Evolutionary conservation across 2,797 vertebrate genomes (phyloP), one percentile per base, ranked within the genome.

Genomic region (Tapera naevia): DNA sequence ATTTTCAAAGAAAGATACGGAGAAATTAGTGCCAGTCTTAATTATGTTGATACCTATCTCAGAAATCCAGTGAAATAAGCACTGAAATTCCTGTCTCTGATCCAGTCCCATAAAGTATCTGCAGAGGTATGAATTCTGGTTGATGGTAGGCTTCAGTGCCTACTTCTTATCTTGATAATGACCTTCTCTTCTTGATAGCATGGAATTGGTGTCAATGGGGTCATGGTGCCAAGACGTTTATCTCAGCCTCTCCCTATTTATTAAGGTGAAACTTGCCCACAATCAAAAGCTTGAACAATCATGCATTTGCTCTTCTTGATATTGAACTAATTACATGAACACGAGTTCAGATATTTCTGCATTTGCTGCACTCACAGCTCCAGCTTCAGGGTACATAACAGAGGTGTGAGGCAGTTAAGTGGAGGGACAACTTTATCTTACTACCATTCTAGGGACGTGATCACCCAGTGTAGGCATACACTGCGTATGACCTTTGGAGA

Each of bases 401-500:
- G 15, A 64, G 8, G 25, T 23, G 53, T 17, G 37, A 93, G 21
- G 51, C 30, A 22, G 56, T 39, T 53, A 69, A n/a, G 14, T 41
- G 0, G 2, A 32, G 57, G 9, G 8, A 16, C 45, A 56, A 6
- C 24, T 69, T 74, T 46, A 57, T 37, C 45, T 85, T 28, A 25
- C 2, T 27, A 17, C 18, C 2, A 0, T 15, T 43, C 27, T 3
- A 48, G 24, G 85, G 12, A 33, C 48, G 19, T 0, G 0, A 50
- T 43, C 21, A 8, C 27, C 0, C 4, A 30, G 33, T 28, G 39
- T 23, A 39, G 12, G 56, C 58, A 65, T 14, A 8, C 69, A 85
- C 37, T 1, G 1, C 8, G 0, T 0, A 5, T 2, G 33, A 23
- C 23, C 37, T 48, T 6, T 24, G 15, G 17, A 54, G 28, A 50